phyloP scores from a whole-genome alignment of 2,113 vertebrate genomes.

The Cephalopterus ornatus region DNA sequence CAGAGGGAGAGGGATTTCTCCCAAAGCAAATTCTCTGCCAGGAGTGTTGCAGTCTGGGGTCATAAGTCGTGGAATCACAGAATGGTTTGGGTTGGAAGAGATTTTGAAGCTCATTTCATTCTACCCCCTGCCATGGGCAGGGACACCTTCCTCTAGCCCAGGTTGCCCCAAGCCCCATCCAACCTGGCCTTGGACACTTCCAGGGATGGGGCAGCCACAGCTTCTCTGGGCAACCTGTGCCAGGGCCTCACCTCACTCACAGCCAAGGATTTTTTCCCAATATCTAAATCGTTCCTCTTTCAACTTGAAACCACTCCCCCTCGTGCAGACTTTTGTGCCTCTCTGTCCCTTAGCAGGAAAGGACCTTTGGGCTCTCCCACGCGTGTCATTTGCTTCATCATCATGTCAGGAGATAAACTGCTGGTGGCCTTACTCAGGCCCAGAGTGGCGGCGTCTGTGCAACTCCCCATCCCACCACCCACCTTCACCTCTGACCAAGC shows the following conservation, averaged over 20 bases:
- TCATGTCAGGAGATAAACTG: not conserved
- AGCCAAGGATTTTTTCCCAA: not conserved
- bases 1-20: not conserved
- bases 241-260: too few species aligned
- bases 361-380: not conserved
- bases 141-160: not conserved
- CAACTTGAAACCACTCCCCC: not conserved
- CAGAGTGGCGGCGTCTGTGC: not conserved
- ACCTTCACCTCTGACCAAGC: not conserved
- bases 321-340: not conserved
- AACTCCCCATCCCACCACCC: rapidly evolving
- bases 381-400: not conserved
- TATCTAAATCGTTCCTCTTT: not conserved
- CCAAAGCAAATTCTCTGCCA: not conserved
- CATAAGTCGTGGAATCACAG: rapidly evolving
- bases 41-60: not conserved
- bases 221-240: not conserved
- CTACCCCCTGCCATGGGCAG: not conserved
- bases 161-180: not conserved
- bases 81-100: not conserved
- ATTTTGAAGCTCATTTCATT: not conserved
- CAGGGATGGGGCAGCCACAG: not conserved
- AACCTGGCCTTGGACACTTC: not conserved
- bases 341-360: not conserved
- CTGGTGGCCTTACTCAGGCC: not conserved